A percentile compares a stretch with the other conserved stretches of the same genome.
These are phyloP conservation scores for Eucera pruinosa DNA, from an alignment of 2,888 invertebrate species.

Conservation along the genomic window DNA sequence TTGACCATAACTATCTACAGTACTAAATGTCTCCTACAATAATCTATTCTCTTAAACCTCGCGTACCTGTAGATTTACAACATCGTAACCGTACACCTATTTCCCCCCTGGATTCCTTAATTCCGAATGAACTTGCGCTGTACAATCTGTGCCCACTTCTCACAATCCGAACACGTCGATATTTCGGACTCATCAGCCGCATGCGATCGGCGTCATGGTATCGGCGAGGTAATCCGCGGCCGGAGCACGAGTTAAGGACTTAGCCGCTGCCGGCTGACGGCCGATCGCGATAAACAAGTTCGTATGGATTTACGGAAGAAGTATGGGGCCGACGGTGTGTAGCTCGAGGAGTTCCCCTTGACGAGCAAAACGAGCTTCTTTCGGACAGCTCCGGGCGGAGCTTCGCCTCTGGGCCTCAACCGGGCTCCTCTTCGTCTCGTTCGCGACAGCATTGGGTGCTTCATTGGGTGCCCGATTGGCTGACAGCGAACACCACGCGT, in stretches of 20 bases:
- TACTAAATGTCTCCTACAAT: no score
- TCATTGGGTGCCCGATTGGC: slow-evolving; percentile 57
- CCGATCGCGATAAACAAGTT: slow-evolving; percentile 71
- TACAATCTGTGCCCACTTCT: no score
- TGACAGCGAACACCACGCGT: slow-evolving; percentile 40
- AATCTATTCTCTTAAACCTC: no score
- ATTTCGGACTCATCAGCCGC: slow-evolving; percentile 46
- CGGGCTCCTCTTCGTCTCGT: slow-evolving; percentile 33
- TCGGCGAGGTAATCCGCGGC: slow-evolving; percentile 51
- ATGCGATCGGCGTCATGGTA: slow-evolving; percentile 35
- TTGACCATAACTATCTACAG: no score
- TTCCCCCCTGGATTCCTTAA: no score
- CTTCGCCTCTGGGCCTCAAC: slow-evolving; percentile 24
- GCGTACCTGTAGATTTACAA: no score
- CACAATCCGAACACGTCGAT: slow-evolving; percentile 17
- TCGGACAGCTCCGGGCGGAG: slow-evolving; percentile 62
- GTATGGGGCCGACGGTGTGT: slow-evolving; percentile 29
- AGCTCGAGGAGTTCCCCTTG: slow-evolving; percentile 37
- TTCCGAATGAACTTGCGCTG: no score
- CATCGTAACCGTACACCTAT: no score
- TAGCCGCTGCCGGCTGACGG: slow-evolving; percentile 43
- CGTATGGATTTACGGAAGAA: slow-evolving; percentile 65
- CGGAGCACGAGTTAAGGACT: slow-evolving; percentile 61
- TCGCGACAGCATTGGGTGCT: slow-evolving; percentile 29
- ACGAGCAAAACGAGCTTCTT: slow-evolving; percentile 64